Conservation (phyloP, 2,797 vertebrate species). For the Sternarchorhynchus goeldii region DNA sequence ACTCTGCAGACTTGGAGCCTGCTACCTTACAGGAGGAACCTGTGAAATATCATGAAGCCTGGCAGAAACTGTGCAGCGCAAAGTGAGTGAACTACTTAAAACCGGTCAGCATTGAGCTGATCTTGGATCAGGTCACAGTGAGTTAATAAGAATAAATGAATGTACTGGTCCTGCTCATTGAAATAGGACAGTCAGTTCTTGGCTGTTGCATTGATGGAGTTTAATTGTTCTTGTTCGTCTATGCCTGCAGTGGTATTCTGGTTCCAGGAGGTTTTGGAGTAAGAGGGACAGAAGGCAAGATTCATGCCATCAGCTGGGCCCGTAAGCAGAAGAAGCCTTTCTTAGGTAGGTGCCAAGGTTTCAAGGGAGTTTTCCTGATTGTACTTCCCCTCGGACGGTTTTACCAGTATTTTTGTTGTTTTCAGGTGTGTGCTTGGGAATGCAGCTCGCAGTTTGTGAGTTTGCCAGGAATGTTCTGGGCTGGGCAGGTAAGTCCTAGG, state of each 20-base stretch:
- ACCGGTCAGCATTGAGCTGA: background rate
- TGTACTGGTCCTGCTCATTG: no score
- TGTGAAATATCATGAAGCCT: constrained; percentile 92
- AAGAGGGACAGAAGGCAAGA: constrained; percentile 96
- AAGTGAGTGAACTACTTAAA: constrained; percentile 76
- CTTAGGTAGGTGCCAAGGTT: constrained; percentile 77
- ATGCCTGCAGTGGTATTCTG: constrained; percentile 84
- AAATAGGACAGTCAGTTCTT: no score
- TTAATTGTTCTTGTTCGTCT: background rate
- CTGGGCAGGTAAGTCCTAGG: constrained; percentile 83
- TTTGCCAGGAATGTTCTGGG: constrained; percentile 86
- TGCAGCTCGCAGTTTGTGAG: constrained; percentile 96
- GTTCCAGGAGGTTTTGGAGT: constrained; percentile 95
- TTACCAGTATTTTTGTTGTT: constrained; percentile 15
- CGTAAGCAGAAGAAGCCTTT: constrained; percentile 94
- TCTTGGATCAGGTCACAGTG: background rate
- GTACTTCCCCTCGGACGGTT: background rate
- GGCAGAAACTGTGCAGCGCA: constrained; percentile 94
- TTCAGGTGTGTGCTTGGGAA: constrained; percentile 92
- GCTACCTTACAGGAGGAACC: constrained; percentile 85
- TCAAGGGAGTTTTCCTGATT: background rate
- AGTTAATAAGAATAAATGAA: no score
- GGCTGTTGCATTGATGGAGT: no score
- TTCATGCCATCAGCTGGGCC: constrained; percentile 92
- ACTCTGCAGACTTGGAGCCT: constrained; percentile 90